Base-by-base conservation (phyloP, 2,888 invertebrate genomes). In the Lithophane socia region DNA sequence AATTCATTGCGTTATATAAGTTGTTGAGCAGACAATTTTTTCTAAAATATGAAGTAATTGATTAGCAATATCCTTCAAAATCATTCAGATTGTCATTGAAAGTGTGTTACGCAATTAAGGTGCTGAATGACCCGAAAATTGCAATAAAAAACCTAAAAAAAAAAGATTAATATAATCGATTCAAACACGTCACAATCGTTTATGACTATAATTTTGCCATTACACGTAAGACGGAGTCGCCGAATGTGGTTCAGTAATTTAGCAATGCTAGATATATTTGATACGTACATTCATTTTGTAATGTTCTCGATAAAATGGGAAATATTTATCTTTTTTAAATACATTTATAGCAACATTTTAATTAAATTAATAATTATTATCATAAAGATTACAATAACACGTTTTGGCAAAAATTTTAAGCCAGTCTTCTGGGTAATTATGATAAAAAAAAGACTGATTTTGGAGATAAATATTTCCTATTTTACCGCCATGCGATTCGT, bases 201-300 rank as follows among this genome's bases (percentile, higher is more conserved):
- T 61, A 47, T 77, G 56, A 73, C 74, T 77, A 74, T 72, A 70
- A 75, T 74, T 79, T 77, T 85, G 87, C 79, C 84, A 80, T 85
- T 85, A 87, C 54, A 72, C 58, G 69, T 77, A 76, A 80, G 73
- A 76, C 66, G 42, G 74, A 52, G 21, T 74, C 74, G 66, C 82
- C 86, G 63, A 79, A 82, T 80, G 86, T 84, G 69, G 79, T 84
- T 88, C 80, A 88, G 65, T 61, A 71, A 67, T 75, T 75, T 78
- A 85, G 77, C 66, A 21, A 70, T 79, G 75, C 77, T 86, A 83
- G 77, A 63, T 75, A 77, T 75, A 67, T 68, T 75, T 73, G 58
- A 73, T 75, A 82, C 66, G 49, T 60, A 44, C 72, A 72, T 73
- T 42, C 49, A 70, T 64, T 73, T 71, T 77, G 42, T 66, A 77